Base-by-base conservation (phyloP, 2,888 invertebrate genomes). In the Xanthostigma xanthostigma region DNA sequence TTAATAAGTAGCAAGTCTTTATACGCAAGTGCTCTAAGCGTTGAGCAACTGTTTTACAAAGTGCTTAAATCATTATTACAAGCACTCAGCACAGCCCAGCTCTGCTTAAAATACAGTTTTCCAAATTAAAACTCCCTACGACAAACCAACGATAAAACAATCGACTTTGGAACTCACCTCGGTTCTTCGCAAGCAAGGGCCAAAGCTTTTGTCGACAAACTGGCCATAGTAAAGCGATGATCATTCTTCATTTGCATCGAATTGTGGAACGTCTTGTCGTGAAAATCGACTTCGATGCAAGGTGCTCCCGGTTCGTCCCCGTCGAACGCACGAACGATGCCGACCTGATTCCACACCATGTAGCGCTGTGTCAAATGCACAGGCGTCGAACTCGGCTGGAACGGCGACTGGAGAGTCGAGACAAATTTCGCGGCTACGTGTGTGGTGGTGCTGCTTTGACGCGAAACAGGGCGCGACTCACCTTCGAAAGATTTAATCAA, bases 261-360 rank as follows among this genome's bases (percentile, higher is more conserved):
- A 61, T 92, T 92, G 63, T 97, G 94, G 10, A 89, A 71, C 45
- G 82, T 78, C 0, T 84, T 77, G 67, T 98, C 94, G 59, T 96
- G 95, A 66, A 97, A 98, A 65, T 95, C 94, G 1, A 96, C 86
- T 63, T 95, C 94, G 46, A 97, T 89, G 0, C 81, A 81, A 48
- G 85, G 86, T 41, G 62, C 58, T 12, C 61, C 61, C 35, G 64
- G 63, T 12, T 56, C 58, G 48, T 84, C 85, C 0, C 79, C 80
- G 53, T 83, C 84, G 61, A 88, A 89, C 57, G 85, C 83, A 9
- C 85, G 77, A 0, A 95, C 84, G 54, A 95, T 82, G n/a, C 95
- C 97, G 6, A 91, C 78, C 46, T 85, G 81, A 62, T 97, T 97
- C 91, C 94, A 97, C 47, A 87, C 82, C 79, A 84, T 72, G 60